Percentiles rank a stretch among this genome's conserved stretches.
phyloP scores from a whole-genome alignment of 2,888 invertebrate genomes.

The Ariolimax columbianus region DNA sequence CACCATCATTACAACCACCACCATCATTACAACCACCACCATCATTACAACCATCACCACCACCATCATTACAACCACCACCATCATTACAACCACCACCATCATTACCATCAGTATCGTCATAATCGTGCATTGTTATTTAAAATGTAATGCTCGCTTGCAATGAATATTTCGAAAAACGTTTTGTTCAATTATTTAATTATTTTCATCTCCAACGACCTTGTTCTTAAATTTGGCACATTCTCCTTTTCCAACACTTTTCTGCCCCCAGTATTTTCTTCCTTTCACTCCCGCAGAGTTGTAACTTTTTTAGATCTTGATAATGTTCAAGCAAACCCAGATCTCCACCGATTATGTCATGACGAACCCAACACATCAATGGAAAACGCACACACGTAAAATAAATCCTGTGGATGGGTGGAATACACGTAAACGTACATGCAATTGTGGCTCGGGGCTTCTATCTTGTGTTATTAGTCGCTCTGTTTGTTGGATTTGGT shows the following conservation, averaged over 20 bases:
- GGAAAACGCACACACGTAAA: not conserved
- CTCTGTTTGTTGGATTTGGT: conserved; percentile 6
- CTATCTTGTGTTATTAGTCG: not conserved
- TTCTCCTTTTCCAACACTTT: not conserved
- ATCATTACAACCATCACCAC: no score
- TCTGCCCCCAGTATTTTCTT: not conserved
- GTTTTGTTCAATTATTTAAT: not conserved
- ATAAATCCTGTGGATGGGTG: not conserved
- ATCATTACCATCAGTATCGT: no score
- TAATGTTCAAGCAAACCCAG: not conserved
- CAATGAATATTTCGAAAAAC: not conserved
- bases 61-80: no score
- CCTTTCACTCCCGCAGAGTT: not conserved
- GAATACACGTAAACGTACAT: not conserved
- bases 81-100: no score
- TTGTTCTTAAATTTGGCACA: not conserved
- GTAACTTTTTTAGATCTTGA: not conserved
- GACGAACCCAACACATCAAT: not conserved
- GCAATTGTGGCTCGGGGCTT: not conserved
- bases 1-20: no score
- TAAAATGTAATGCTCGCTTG: no score
- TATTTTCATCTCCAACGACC: not conserved
- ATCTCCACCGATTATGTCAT: not conserved
- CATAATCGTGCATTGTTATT: not conserved
- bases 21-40: no score